Evolutionary conservation across 1,140 invertebrate species (phyloP).

Genomic region (Popillia japonica): DNA sequence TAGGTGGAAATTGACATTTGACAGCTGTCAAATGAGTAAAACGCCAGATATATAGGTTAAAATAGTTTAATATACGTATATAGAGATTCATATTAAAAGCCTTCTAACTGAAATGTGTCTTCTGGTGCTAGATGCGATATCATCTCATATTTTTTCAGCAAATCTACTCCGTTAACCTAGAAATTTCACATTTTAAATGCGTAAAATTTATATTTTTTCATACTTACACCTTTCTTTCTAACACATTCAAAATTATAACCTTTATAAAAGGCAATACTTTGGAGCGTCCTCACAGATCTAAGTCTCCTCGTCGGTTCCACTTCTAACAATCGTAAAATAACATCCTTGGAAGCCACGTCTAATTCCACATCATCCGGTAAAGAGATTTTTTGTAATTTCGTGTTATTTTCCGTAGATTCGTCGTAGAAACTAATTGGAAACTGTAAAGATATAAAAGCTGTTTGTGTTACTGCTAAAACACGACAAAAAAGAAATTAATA

Average conservation of each 20-base stretch:
- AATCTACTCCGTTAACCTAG: not conserved
- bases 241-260: conserved; percentile 62
- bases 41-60: not conserved
- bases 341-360: conserved; percentile 57
- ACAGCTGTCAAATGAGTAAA: not conserved
- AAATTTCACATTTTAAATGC: not conserved
- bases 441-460: not conserved
- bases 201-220: not conserved
- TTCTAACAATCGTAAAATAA: conserved; percentile 61
- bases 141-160: not conserved
- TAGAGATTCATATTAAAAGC: not conserved
- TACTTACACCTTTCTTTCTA: conserved; percentile 45
- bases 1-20: not conserved
- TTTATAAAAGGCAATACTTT: conserved; percentile 64
- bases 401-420: not conserved
- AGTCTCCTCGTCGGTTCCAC: conserved; percentile 60
- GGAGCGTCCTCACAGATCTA: conserved; percentile 60
- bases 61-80: not conserved
- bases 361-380: conserved; percentile 53
- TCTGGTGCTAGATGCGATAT: not conserved
- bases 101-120: conserved; percentile 9
- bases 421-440: conserved; percentile 2
- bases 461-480: too few relatives aligned
- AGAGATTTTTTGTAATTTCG: not conserved
- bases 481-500: not conserved